A percentile compares a stretch with the other conserved stretches of the same genome.
phyloP scores from a whole-genome alignment of 2,888 invertebrate species.

The Thymelicus lineola region DNA sequence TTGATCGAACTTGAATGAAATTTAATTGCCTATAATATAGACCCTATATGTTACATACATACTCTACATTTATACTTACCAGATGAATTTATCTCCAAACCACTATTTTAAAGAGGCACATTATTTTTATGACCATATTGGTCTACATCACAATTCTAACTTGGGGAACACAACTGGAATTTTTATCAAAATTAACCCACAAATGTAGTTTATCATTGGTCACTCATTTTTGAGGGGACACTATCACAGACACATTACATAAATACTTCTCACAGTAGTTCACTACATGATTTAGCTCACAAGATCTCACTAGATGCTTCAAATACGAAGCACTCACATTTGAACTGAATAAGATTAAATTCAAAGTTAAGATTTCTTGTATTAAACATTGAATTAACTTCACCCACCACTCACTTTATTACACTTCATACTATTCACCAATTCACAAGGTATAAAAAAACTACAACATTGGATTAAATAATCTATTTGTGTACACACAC shows the following conservation, averaged over 20 bases:
- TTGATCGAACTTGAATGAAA: too few relatives aligned
- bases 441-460: slow-evolving; percentile 81
- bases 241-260: slow-evolving; percentile 31
- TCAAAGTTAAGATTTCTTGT: slow-evolving; percentile 4
- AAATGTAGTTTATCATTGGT: not conserved
- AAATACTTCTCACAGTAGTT: slow-evolving; percentile 26
- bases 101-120: too few relatives aligned
- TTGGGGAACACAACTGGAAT: not conserved
- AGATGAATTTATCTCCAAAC: too few relatives aligned
- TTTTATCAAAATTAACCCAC: not conserved
- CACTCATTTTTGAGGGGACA: slow-evolving; percentile 12
- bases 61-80: too few relatives aligned
- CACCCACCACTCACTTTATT: slow-evolving; percentile 40
- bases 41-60: too few relatives aligned
- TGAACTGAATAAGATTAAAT: slow-evolving; percentile 24
- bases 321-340: slow-evolving; percentile 29
- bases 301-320: slow-evolving; percentile 20
- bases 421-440: slow-evolving; percentile 62
- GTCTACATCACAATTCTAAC: not conserved
- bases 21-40: too few relatives aligned
- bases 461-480: slow-evolving; percentile 75
- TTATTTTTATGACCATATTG: too few relatives aligned
- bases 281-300: slow-evolving; percentile 15
- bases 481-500: slow-evolving; percentile 82
- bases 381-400: not conserved